Percentiles rank a stretch among this genome's conserved stretches.
Evolutionary conservation across 2,113 vertebrate species (phyloP).

Genomic region (Sitta europaea): DNA sequence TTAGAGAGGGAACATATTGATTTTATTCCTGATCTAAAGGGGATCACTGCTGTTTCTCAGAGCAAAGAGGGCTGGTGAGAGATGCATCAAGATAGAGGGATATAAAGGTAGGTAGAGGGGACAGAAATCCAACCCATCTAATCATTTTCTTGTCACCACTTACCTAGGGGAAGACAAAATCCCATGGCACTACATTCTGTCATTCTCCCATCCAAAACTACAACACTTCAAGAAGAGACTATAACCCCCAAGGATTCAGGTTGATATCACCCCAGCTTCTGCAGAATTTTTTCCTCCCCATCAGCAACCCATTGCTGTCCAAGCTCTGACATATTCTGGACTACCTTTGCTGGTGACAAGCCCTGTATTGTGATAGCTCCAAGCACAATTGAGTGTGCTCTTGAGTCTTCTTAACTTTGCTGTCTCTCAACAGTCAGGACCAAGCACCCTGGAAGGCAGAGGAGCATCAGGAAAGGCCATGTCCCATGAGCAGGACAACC

Average conservation of each 20-base stretch:
- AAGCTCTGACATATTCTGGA: neutral
- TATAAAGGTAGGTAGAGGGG: neutral
- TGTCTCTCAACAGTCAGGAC: neutral
- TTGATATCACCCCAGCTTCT: neutral
- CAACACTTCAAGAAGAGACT: neutral
- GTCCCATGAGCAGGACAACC: neutral
- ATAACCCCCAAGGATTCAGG: neutral
- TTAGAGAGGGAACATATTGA: neutral
- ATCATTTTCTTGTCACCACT: neutral
- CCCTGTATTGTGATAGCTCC: neutral
- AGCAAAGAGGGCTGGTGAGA: neutral
- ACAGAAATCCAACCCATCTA: neutral
- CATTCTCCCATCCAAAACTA: neutral
- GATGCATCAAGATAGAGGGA: neutral
- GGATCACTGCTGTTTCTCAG: neutral
- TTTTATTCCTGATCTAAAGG: slow-evolving; percentile 7
- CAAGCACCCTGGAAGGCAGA: neutral
- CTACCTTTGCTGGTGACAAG: neutral
- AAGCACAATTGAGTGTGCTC: neutral
- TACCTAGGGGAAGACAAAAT: neutral
- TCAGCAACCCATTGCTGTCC: neutral
- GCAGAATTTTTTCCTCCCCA: neutral
- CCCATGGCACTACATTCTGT: neutral
- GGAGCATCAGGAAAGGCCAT: neutral
- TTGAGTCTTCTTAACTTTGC: neutral